Conservation (phyloP, 2,888 invertebrate genomes). For the Yponomeuta cagnagella region DNA sequence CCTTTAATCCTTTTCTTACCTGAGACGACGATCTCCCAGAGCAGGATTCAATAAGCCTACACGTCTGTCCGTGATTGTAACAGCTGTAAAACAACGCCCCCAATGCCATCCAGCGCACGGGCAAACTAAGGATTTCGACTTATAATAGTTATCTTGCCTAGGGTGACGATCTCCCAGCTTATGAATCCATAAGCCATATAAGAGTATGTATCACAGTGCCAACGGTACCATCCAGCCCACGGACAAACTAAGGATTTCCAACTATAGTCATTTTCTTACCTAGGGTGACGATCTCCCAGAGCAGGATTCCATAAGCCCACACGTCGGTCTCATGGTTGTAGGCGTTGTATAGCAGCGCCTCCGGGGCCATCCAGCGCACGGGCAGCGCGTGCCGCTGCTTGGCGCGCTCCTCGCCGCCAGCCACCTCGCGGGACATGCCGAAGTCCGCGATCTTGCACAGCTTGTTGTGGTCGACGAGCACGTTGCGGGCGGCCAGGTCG, state of each 20-base stretch:
- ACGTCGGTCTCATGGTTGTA: constrained; percentile 90
- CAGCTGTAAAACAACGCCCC: background rate
- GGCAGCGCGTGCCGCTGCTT: constrained; percentile 77
- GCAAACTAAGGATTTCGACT: no score
- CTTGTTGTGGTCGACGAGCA: constrained; percentile 89
- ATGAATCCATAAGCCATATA: no score
- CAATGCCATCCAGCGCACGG: background rate
- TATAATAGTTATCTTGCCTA: constrained; percentile 67
- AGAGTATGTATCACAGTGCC: background rate
- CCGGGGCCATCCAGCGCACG: constrained; percentile 91
- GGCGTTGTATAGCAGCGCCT: constrained; percentile 84
- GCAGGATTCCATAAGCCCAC: constrained; percentile 90
- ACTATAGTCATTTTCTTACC: constrained; percentile 56
- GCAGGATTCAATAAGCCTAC: constrained; percentile 90
- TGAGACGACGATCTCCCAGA: constrained; percentile 92
- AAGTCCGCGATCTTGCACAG: constrained; percentile 92
- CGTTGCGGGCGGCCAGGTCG: constrained; percentile 88
- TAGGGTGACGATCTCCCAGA: constrained; percentile 92
- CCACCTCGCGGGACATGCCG: constrained; percentile 86
- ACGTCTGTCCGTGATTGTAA: constrained; percentile 82
- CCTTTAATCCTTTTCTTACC: constrained; percentile 58
- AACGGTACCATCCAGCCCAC: background rate
- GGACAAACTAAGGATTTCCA: no score
- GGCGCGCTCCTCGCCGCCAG: constrained; percentile 56
- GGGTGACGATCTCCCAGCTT: constrained; percentile 88